Evolutionary conservation across 1,140 invertebrate genomes (phyloP).

Genomic region (Nephotettix cincticeps): DNA sequence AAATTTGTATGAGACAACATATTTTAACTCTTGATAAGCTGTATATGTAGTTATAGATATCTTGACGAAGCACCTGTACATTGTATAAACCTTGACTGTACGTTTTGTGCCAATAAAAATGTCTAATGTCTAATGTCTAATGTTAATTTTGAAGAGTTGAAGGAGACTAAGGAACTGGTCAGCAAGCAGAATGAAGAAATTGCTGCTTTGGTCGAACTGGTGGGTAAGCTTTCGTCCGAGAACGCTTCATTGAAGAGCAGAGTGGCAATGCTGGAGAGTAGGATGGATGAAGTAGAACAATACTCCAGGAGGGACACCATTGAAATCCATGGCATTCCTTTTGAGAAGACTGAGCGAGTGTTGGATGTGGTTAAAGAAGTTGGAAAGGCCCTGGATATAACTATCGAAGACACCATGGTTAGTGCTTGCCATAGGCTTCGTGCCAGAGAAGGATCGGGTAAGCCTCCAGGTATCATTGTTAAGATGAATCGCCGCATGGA

Average conservation of each 20-base stretch:
- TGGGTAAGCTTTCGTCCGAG: neutral
- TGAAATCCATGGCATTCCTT: constrained; percentile 9
- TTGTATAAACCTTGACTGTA: no score
- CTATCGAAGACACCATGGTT: constrained; percentile 9
- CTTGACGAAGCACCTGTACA: no score
- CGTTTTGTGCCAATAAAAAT: no score
- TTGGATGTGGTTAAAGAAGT: neutral
- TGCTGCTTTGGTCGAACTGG: neutral
- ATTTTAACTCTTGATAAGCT: no score
- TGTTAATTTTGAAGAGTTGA: neutral
- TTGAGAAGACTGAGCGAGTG: neutral
- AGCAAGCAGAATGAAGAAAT: neutral
- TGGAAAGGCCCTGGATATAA: neutral
- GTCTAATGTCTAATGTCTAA: no score
- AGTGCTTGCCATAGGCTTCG: constrained; percentile 13
- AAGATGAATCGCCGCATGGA: neutral
- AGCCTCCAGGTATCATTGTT: constrained; percentile 1
- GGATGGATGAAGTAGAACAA: constrained; percentile 12
- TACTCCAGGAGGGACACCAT: constrained; percentile 6
- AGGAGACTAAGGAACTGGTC: neutral
- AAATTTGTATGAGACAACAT: no score
- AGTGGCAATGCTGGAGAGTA: neutral
- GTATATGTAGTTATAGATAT: no score
- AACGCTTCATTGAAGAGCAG: neutral
- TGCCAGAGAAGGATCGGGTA: neutral